Percentiles rank a stretch among this genome's conserved stretches.
phyloP scores from a whole-genome alignment of 2,888 invertebrate species.

The Hypolimnas misippus region DNA sequence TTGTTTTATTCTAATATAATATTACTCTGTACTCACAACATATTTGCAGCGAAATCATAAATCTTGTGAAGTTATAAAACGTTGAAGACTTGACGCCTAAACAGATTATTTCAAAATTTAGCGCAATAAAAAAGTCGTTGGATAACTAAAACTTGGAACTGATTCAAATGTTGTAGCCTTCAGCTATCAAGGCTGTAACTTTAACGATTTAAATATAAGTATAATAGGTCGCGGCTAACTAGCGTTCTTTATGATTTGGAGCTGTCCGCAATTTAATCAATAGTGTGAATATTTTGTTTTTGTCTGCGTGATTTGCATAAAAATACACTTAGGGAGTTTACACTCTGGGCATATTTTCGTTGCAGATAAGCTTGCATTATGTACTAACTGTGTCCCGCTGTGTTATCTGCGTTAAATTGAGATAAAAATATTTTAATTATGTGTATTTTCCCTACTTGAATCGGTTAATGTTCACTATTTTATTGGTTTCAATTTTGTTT shows the following conservation, averaged over 20 bases:
- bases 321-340: too few relatives aligned
- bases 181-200: slow-evolving; percentile 20
- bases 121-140: slow-evolving; percentile 30
- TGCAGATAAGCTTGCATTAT: too few relatives aligned
- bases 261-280: background rate
- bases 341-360: too few relatives aligned
- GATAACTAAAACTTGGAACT: slow-evolving; percentile 27
- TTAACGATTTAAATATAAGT: slow-evolving; percentile 18
- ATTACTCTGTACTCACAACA: background rate
- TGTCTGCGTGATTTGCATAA: background rate
- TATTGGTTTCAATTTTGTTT: too few relatives aligned
- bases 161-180: slow-evolving; percentile 28
- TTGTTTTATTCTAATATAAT: too few relatives aligned
- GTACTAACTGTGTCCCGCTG: too few relatives aligned
- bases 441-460: too few relatives aligned
- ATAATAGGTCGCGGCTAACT: slow-evolving; percentile 9
- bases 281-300: background rate
- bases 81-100: slow-evolving; percentile 7
- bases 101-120: slow-evolving; percentile 22
- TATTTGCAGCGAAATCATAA: background rate
- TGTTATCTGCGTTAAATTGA: too few relatives aligned
- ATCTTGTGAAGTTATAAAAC: slow-evolving; percentile 1
- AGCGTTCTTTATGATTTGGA: background rate
- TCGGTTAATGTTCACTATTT: too few relatives aligned
- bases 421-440: too few relatives aligned